Conservation (phyloP, 2,113 vertebrate genomes). For the Malurus cyaneus region DNA sequence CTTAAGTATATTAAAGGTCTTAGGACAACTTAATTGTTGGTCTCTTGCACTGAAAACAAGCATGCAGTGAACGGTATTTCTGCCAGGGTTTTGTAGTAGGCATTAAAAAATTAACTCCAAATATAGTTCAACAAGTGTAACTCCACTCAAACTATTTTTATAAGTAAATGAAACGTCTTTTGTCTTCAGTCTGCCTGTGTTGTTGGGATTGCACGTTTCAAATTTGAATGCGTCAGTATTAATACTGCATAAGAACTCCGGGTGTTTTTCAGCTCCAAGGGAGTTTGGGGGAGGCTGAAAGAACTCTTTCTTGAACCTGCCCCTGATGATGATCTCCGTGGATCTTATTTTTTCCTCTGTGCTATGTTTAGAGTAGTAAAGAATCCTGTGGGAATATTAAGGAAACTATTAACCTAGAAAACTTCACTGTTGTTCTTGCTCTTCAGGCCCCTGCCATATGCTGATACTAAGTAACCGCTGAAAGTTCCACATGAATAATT, state of each 20-base stretch:
- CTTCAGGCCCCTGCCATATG: not conserved
- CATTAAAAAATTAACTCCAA: not conserved
- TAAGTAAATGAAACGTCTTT: not conserved
- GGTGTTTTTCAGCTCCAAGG: not conserved
- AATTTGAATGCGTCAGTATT: not conserved
- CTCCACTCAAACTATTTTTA: not conserved
- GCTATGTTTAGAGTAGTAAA: conserved; percentile 57
- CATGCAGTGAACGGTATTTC: not conserved
- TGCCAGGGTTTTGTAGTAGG: not conserved
- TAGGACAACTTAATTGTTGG: not conserved
- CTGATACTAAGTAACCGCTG: conserved; percentile 7
- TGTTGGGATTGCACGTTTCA: not conserved
- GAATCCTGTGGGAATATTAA: conserved; percentile 54
- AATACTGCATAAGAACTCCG: not conserved
- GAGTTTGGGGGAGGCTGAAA: not conserved
- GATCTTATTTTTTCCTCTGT: conserved; percentile 27
- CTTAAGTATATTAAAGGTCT: not conserved
- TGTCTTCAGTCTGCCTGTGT: not conserved
- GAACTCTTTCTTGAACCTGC: conserved; percentile 24
- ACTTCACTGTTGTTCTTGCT: conserved; percentile 39
- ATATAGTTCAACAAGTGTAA: not conserved
- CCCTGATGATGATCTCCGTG: not conserved
- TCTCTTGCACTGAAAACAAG: not conserved
- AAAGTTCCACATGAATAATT: not conserved
- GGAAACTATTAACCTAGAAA: conserved; percentile 66